Base-by-base conservation (phyloP, 2,888 invertebrate species). In the Euspilapteryx auroguttella region DNA sequence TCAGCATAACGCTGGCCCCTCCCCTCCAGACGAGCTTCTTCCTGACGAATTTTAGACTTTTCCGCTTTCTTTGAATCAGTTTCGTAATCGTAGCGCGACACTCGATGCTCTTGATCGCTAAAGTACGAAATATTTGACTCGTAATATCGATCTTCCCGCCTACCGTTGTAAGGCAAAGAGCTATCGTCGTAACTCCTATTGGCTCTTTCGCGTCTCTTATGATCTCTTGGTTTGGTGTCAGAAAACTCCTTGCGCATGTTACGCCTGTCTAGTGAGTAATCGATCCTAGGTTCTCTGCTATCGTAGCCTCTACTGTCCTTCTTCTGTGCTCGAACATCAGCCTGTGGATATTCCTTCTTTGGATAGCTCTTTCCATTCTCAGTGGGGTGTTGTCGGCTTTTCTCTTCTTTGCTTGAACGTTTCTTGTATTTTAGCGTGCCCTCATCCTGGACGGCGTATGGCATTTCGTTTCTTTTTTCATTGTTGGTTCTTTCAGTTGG, bases 51-150 rank as follows among this genome's bases (percentile, higher is more conserved):
- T 41, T 77, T 77, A 13, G 68, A 64, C 36, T 77, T 77, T 32
- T 76, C 77, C 2, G 77, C 77, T 45, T 77, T 77, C 35, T 76
- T 77, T 1, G 77, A 77, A 47, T 77, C 77, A 6, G 77, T 77
- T 43, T 78, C 77, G 36, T 77, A 62, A 46, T 73, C 76, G 36
- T 71, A 76, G 23, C 64, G 51, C 4, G 68, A 76, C 5, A 57
- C 50, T 15, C 61, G 56, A 32, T 61, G 45, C 36, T 66, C 66
- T 47, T 71, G 64, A 35, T 68, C 71, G 39, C 68, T 61, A 42
- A 78, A 65, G 47, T 77, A 57, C 32, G 75, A 75, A 43, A 75
- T 73, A 34, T 75, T 73, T 4, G 73, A 48, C 28, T 75, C 75
- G 28, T 73, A 73, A 34, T 58, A 73, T 41, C 71, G 57, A 25